Conservation (phyloP, 2,113 vertebrate species). For the Semicossyphus pulcher region DNA sequence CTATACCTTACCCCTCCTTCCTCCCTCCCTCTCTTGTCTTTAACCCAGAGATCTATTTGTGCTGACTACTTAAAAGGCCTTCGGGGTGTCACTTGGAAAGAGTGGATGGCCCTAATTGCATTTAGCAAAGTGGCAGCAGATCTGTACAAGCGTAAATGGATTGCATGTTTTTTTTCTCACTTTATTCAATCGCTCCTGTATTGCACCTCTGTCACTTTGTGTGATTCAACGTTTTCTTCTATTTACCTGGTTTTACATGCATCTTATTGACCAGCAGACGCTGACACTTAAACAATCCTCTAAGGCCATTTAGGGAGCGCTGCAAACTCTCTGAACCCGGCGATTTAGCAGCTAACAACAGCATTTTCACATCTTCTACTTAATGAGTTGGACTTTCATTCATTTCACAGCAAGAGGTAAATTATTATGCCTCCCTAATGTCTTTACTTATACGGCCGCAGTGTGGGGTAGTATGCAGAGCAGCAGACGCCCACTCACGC, state of each 20-base stretch:
- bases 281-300: slow-evolving; percentile 27
- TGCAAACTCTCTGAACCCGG: slow-evolving; percentile 12
- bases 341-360: slow-evolving; percentile 4
- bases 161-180: slow-evolving; percentile 23
- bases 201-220: slow-evolving; percentile 46
- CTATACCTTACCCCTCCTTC: background rate
- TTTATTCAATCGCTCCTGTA: slow-evolving; percentile 55
- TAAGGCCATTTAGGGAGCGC: slow-evolving; percentile 9
- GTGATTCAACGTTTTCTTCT: slow-evolving; percentile 49
- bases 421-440: slow-evolving; percentile 36
- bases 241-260: slow-evolving; percentile 32
- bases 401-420: slow-evolving; percentile 39
- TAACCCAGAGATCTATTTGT: slow-evolving; percentile 61
- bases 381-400: slow-evolving; percentile 32
- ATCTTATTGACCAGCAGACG: slow-evolving; percentile 28
- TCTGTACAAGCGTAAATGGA: slow-evolving; percentile 64
- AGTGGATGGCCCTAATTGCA: slow-evolving; percentile 67
- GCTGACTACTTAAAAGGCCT: slow-evolving; percentile 72
- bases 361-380: slow-evolving; percentile 27
- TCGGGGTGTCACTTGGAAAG: slow-evolving; percentile 59
- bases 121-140: slow-evolving; percentile 68
- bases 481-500: slow-evolving; percentile 4
- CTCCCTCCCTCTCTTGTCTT: slow-evolving; percentile 11
- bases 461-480: slow-evolving; percentile 18
- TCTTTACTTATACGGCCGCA: slow-evolving; percentile 17